Conservation (phyloP, 2,797 vertebrate species). For the Hozukius guyotensis region DNA sequence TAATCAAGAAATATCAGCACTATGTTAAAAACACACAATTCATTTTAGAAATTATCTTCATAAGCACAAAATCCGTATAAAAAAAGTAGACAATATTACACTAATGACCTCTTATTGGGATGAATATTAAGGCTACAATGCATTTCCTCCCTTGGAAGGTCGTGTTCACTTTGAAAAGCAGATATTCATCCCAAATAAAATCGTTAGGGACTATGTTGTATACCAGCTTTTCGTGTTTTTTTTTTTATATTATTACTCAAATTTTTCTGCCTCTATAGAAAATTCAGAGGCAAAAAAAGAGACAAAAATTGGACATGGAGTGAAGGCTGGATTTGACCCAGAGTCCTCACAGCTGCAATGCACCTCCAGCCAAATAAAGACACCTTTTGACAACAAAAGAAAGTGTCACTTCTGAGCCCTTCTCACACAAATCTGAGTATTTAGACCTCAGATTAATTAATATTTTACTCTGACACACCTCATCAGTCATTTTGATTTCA, state of each 20-base stretch:
- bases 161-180: not conserved
- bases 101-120: too few relatives aligned
- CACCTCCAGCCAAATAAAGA: constrained; percentile 10
- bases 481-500: constrained; percentile 48
- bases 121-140: not conserved
- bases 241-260: not conserved
- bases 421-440: constrained; percentile 10
- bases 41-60: too few relatives aligned
- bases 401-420: constrained; percentile 1
- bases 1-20: too few relatives aligned
- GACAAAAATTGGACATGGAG: not conserved
- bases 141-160: not conserved
- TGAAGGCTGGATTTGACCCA: constrained; percentile 18
- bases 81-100: not conserved
- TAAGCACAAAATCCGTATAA: not conserved
- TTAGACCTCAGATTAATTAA: not conserved
- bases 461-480: constrained; percentile 10
- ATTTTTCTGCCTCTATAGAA: not conserved
- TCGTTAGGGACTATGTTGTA: not conserved
- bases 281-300: not conserved
- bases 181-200: not conserved
- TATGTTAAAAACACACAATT: too few relatives aligned
- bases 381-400: not conserved
- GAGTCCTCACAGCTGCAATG: constrained; percentile 5
- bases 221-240: not conserved